phyloP scores from a whole-genome alignment of 2,888 invertebrate species.

The Amitus sp. region DNA sequence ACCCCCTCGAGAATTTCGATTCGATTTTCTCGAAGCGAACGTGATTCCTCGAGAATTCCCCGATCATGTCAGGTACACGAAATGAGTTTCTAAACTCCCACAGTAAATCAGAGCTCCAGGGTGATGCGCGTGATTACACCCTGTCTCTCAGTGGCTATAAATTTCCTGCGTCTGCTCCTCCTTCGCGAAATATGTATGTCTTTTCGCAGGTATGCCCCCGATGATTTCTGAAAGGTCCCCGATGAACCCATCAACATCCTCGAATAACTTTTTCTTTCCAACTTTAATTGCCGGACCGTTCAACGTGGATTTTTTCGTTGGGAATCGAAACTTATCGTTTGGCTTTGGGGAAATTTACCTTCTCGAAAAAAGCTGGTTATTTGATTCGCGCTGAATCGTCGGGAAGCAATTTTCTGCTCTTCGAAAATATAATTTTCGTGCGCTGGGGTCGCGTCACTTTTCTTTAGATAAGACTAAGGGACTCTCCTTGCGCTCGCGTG shows the following conservation, averaged over 20 bases:
- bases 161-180: conserved; percentile 51
- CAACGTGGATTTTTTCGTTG: too few species aligned
- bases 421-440: conserved; percentile 62
- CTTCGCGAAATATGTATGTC: conserved; percentile 34
- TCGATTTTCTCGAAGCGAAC: too few species aligned
- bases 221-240: conserved; percentile 13
- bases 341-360: neutral
- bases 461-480: conserved; percentile 56
- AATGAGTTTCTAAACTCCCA: conserved; percentile 62
- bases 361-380: conserved; percentile 28
- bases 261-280: too few species aligned
- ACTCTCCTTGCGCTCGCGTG: conserved; percentile 58
- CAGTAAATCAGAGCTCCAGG: conserved; percentile 64
- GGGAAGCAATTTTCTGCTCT: conserved; percentile 58
- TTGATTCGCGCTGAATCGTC: conserved; percentile 37
- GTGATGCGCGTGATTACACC: conserved; percentile 66
- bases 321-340: too few species aligned
- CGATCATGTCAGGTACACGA: conserved; percentile 46
- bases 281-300: too few species aligned
- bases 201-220: conserved; percentile 26
- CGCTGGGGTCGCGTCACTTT: conserved; percentile 50
- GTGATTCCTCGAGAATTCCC: conserved; percentile 41
- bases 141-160: conserved; percentile 63
- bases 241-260: neutral
- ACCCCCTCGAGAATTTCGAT: too few species aligned